Evolutionary conservation across 2,113 vertebrate genomes (phyloP), one percentile per base, ranked within the genome.

Genomic region (Canis aureus): DNA sequence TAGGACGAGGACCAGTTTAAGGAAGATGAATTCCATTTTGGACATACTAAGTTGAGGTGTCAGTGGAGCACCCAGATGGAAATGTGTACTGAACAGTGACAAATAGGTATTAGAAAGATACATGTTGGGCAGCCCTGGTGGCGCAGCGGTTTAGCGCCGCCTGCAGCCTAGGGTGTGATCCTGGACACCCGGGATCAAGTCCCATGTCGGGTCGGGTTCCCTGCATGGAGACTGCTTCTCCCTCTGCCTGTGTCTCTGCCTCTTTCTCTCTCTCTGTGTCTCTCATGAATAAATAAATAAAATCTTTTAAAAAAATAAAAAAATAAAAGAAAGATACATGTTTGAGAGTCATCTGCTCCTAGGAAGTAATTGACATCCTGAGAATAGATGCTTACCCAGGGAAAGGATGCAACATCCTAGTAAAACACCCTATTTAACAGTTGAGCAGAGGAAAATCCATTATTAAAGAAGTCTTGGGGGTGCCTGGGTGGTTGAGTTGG

Each of bases 361-460:
- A 35, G 89, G 74, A 78, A 27, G 29, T 64, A 64, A 86, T 11
- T 90, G 66, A 82, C 74, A 69, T 81, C n/a, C 22, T 62, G 22
- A 71, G 29, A 82, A 76, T 25, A 87, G 60, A 49, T 60, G 51
- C n/a, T 89, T 80, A 81, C 51, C 29, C 43, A 66, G 57, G 43
- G 59, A 85, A 91, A 89, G 16, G 80, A 78, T 43, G 90, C 35
- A 13, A 87, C 57, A 90, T 16, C 25, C 71, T 27, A 80, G 19
- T 64, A 83, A 35, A 92, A 90, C 38, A 53, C 62, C 62, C 20
- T 60, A 20, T 79, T 95, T 81, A 78, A 82, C 35, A 2, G 43
- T 35, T 78, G 32, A 92, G 17, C 67, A 90, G 89, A 78, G 55
- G 27, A 89, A 94, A 49, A 94, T 71, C 55, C 84, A 80, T 89